Evolutionary conservation across 2,888 invertebrate genomes (phyloP).

Genomic region (Xanthia icteritia): DNA sequence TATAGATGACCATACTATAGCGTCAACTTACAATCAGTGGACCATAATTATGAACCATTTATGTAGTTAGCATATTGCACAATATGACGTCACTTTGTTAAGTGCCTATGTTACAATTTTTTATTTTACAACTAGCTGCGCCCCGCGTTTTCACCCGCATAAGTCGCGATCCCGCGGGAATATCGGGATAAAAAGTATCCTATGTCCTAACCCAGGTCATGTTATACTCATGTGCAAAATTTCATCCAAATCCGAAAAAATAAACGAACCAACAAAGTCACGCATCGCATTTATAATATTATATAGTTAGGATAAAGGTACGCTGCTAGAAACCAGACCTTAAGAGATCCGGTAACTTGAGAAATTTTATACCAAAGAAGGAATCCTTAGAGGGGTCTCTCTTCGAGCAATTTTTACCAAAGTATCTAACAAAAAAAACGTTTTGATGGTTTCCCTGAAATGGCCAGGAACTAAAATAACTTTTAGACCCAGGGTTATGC

Average conservation of each 20-base stretch:
- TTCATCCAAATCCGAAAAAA: no score
- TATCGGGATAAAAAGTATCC: no score
- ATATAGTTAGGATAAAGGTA: neutral
- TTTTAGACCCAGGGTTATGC: neutral
- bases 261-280: no score
- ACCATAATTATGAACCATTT: neutral
- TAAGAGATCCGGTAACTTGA: conserved; percentile 7
- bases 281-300: no score
- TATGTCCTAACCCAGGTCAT: no score
- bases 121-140: conserved; percentile 2
- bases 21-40: conserved; percentile 4
- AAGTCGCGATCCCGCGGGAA: no score
- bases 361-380: neutral
- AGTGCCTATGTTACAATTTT: neutral
- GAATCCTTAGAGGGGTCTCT: neutral
- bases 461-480: neutral
- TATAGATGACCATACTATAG: neutral
- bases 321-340: neutral
- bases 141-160: no score
- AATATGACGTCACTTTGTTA: neutral
- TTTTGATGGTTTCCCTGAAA: neutral
- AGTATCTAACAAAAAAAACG: neutral
- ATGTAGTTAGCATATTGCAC: neutral
- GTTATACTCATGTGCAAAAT: no score
- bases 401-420: conserved; percentile 11